Conservation (phyloP, 2,888 invertebrate genomes). For the Acutogordius australiensis region DNA sequence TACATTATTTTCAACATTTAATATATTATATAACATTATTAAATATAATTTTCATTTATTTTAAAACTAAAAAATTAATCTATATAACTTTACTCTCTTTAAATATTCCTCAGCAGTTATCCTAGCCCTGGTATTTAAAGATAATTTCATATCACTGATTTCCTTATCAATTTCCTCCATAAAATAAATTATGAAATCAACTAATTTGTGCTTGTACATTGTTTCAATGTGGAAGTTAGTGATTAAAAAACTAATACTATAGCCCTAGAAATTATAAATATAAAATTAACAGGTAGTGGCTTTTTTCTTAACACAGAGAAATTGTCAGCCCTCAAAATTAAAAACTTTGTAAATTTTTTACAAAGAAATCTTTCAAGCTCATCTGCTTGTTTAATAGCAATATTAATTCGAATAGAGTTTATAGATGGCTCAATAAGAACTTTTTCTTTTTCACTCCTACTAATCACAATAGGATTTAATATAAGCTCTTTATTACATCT, state of each 20-base stretch:
- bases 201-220: slow-evolving; percentile 90
- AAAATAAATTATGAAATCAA: slow-evolving; percentile 95
- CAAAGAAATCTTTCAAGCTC: slow-evolving; percentile 68
- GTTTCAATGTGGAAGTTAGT: slow-evolving; percentile 96
- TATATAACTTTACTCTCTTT: slow-evolving; percentile 40
- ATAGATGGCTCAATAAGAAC: slow-evolving; percentile 85
- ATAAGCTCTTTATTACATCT: slow-evolving; percentile 40
- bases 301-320: slow-evolving; percentile 55
- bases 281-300: not conserved
- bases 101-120: slow-evolving; percentile 96
- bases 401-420: slow-evolving; percentile 76
- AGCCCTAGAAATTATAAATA: slow-evolving; percentile 33
- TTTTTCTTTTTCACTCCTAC: slow-evolving; percentile 83
- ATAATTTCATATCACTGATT: slow-evolving; percentile 96
- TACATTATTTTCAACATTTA: too few relatives aligned
- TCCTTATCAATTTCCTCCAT: slow-evolving; percentile 99
- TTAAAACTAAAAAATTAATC: slow-evolving; percentile 7
- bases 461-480: slow-evolving; percentile 71
- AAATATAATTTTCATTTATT: too few relatives aligned
- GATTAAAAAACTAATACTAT: slow-evolving; percentile 91
- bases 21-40: too few relatives aligned
- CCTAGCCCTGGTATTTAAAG: slow-evolving; percentile 83
- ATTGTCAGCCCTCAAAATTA: slow-evolving; percentile 98
- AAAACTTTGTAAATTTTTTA: slow-evolving; percentile 52
- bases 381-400: slow-evolving; percentile 82